A percentile compares a stretch with the other conserved stretches of the same genome.
These are phyloP conservation scores for Sebastes trivittatus DNA, from an alignment of 2,797 vertebrate species.

Conservation along the genomic window DNA sequence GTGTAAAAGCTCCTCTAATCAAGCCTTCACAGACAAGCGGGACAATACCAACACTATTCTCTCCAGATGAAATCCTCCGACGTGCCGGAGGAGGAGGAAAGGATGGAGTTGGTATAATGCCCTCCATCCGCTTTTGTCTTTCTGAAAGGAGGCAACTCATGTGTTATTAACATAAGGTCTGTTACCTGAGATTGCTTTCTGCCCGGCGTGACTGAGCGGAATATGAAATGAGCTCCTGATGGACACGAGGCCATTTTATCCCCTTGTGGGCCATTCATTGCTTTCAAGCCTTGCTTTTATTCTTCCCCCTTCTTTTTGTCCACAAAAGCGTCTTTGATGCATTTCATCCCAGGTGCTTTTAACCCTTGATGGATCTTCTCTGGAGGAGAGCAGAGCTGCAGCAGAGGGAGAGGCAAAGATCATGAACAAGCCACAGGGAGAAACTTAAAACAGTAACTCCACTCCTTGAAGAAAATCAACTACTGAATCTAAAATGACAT, in stretches of 20 bases:
- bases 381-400: conserved; percentile 35
- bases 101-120: conserved; percentile 33
- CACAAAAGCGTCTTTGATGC: conserved; percentile 77
- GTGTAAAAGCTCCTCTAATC: conserved; percentile 67
- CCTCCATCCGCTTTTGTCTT: conserved; percentile 65
- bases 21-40: conserved; percentile 53
- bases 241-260: conserved; percentile 67
- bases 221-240: conserved; percentile 76
- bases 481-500: background rate
- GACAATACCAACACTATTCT: conserved; percentile 53
- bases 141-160: conserved; percentile 67
- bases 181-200: conserved; percentile 84
- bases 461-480: background rate
- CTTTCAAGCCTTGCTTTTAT: conserved; percentile 72
- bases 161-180: conserved; percentile 78
- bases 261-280: conserved; percentile 66
- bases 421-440: background rate
- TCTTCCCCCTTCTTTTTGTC: conserved; percentile 50
- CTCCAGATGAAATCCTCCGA: conserved; percentile 43
- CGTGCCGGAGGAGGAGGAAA: conserved; percentile 36
- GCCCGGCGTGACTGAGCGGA: conserved; percentile 73
- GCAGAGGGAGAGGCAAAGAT: conserved; percentile 28
- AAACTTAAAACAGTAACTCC: conserved; percentile 23
- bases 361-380: conserved; percentile 53
- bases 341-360: conserved; percentile 71